Percentiles rank a stretch among this genome's conserved stretches.
These are phyloP conservation scores for Tychaedon coryphoeus DNA, from an alignment of 2,113 vertebrate genomes.

Conservation along the genomic window DNA sequence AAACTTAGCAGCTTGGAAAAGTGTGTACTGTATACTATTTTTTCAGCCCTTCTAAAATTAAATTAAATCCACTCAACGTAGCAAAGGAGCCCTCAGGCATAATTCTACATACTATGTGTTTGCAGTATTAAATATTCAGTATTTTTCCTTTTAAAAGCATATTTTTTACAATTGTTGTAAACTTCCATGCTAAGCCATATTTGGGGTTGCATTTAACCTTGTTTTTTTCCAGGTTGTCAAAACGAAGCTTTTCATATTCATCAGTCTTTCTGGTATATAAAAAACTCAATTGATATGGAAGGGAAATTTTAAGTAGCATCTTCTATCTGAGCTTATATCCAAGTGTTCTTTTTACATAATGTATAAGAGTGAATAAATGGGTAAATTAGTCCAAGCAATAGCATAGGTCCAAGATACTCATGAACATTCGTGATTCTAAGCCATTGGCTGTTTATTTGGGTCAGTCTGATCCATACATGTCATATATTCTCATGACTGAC, in stretches of 20 bases:
- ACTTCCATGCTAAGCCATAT: background rate
- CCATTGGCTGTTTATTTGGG: background rate
- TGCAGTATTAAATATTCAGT: constrained; percentile 69
- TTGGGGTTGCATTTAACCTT: constrained; percentile 26
- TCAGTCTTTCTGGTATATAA: background rate
- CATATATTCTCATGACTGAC: background rate
- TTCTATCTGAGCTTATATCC: background rate
- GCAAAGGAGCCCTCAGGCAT: constrained; percentile 59
- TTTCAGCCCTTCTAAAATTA: constrained; percentile 51
- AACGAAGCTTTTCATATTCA: constrained; percentile 12
- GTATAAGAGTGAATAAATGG: background rate
- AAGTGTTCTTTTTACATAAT: background rate
- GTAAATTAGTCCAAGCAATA: background rate
- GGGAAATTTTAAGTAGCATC: background rate
- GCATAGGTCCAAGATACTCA: background rate
- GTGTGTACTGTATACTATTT: constrained; percentile 19
- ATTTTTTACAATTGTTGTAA: constrained; percentile 59
- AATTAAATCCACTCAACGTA: constrained; percentile 53
- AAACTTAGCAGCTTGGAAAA: constrained; percentile 21
- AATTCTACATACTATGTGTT: constrained; percentile 65
- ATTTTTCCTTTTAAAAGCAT: constrained; percentile 61
- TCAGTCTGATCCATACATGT: background rate
- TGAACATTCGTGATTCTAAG: background rate
- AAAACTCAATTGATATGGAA: background rate
- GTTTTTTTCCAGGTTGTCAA: constrained; percentile 14